Conservation (phyloP, 2,797 vertebrate species). For the Atherinosoma microstoma region DNA sequence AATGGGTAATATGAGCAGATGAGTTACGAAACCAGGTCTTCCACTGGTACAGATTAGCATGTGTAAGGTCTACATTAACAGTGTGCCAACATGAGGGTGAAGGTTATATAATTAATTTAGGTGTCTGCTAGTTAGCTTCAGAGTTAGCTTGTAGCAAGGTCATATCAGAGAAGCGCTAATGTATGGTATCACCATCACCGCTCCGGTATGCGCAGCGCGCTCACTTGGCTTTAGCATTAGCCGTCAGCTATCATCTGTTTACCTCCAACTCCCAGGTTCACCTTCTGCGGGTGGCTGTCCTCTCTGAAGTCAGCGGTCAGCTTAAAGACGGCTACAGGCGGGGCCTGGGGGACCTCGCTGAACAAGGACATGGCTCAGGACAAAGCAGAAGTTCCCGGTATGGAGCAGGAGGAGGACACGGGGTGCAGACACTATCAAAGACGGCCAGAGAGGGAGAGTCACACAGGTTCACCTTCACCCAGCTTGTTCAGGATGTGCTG, state of each 20-base stretch:
- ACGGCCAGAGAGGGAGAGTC: conserved; percentile 4
- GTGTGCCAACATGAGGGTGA: neutral
- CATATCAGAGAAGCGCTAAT: conserved; percentile 35
- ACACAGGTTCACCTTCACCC: conserved; percentile 80
- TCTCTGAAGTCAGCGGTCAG: conserved; percentile 92
- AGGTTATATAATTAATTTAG: no score
- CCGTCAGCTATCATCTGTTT: conserved; percentile 50
- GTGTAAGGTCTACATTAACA: no score
- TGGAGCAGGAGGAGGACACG: conserved; percentile 1
- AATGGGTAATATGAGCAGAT: neutral
- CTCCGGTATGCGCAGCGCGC: neutral
- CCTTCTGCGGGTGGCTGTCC: conserved; percentile 89
- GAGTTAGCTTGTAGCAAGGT: conserved; percentile 65
- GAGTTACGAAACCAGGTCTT: neutral
- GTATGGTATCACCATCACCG: neutral
- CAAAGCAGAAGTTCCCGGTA: conserved; percentile 4
- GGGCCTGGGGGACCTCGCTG: conserved; percentile 87
- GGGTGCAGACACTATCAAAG: neutral
- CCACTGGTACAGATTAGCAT: no score
- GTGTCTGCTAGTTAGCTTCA: conserved; percentile 31
- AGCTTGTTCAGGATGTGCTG: conserved; percentile 11
- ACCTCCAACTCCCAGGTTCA: conserved; percentile 97
- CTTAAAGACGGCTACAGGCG: conserved; percentile 93
- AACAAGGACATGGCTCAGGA: conserved; percentile 85
- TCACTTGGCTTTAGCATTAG: conserved; percentile 47